Conservation (phyloP, 2,888 invertebrate species). For the Eupithecia subumbrata region DNA sequence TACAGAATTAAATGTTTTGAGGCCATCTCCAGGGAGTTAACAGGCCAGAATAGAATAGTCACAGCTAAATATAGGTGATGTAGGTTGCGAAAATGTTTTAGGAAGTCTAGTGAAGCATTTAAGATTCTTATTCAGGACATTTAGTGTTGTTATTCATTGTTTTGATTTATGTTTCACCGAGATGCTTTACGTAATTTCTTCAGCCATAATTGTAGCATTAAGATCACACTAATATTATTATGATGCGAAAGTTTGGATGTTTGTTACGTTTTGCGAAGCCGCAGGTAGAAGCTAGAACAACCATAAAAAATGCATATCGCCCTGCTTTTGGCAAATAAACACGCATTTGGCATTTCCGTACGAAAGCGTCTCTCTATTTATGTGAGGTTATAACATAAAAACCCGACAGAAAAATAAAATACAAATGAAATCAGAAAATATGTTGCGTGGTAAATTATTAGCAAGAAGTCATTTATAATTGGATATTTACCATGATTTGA, state of each 20-base stretch:
- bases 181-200: neutral
- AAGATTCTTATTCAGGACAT: slow-evolving; percentile 6
- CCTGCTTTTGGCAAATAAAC: neutral
- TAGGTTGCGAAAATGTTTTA: slow-evolving; percentile 32
- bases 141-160: neutral
- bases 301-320: too few relatives aligned
- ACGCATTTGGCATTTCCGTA: neutral
- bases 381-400: neutral
- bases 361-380: neutral
- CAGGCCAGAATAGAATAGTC: slow-evolving; percentile 36
- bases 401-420: neutral
- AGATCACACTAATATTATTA: too few relatives aligned
- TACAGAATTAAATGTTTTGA: slow-evolving; percentile 34
- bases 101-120: slow-evolving; percentile 28
- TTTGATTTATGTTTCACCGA: neutral
- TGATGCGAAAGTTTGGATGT: too few relatives aligned
- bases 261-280: too few relatives aligned
- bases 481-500: too few relatives aligned
- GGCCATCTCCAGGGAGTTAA: slow-evolving; percentile 37
- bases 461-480: neutral
- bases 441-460: neutral
- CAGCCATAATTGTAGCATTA: neutral
- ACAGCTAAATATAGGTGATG: slow-evolving; percentile 41
- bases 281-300: too few relatives aligned
- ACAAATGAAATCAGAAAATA: neutral